Evolutionary conservation across 2,888 invertebrate genomes (phyloP).

Genomic region (Galerucella pusilla): DNA sequence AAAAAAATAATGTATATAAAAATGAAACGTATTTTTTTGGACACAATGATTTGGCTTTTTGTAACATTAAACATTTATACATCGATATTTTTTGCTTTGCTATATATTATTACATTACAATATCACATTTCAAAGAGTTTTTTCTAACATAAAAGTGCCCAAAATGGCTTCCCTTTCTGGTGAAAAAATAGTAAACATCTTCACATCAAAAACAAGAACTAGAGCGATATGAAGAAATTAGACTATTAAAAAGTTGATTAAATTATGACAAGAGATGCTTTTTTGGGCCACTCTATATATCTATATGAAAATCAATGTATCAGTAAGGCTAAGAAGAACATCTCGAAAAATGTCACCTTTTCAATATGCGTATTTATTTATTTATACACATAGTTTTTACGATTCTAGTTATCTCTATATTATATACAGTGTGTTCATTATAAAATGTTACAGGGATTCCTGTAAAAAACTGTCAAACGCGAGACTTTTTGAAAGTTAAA

Average conservation of each 20-base stretch:
- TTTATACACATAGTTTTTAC: neutral
- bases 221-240: neutral
- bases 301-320: neutral
- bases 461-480: too few relatives aligned
- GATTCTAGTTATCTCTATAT: neutral
- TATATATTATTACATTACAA: slow-evolving; percentile 43
- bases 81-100: slow-evolving; percentile 44
- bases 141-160: slow-evolving; percentile 45
- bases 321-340: slow-evolving; percentile 1
- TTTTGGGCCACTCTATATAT: neutral
- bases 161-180: neutral
- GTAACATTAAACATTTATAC: slow-evolving; percentile 52
- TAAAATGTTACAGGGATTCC: too few relatives aligned
- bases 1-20: slow-evolving; percentile 1
- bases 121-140: slow-evolving; percentile 53
- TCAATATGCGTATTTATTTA: neutral
- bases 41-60: slow-evolving; percentile 29
- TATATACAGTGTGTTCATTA: too few relatives aligned
- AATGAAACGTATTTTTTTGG: neutral
- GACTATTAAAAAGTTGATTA: neutral
- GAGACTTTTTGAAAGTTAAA: too few relatives aligned
- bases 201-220: too few relatives aligned
- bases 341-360: neutral
- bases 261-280: neutral
- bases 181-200: neutral